Evolutionary conservation across 2,113 vertebrate genomes (phyloP).

Genomic region (Larimichthys crocea): DNA sequence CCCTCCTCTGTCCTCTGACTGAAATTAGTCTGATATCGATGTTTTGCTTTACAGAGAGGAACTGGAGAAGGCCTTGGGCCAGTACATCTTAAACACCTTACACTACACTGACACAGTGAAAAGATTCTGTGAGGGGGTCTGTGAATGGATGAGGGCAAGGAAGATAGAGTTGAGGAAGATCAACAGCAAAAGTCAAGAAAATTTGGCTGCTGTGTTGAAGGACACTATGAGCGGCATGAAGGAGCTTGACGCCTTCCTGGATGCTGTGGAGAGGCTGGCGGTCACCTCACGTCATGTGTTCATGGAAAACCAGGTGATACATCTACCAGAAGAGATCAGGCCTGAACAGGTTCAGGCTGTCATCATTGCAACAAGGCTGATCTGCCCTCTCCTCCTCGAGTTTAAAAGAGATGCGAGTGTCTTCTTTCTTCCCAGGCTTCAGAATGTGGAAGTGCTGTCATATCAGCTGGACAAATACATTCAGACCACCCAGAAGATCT

Average conservation of each 20-base stretch:
- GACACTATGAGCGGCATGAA: conserved; percentile 69
- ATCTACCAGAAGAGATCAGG: conserved; percentile 48
- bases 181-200: conserved; percentile 30
- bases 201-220: conserved; percentile 60
- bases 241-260: conserved; percentile 74
- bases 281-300: conserved; percentile 80
- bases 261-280: conserved; percentile 80
- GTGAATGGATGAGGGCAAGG: conserved; percentile 52
- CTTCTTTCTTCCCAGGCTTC: conserved; percentile 72
- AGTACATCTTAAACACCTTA: conserved; percentile 58
- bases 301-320: conserved; percentile 35
- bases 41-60: neutral
- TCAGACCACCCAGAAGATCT: conserved; percentile 63
- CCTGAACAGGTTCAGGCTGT: conserved; percentile 44
- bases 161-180: conserved; percentile 56
- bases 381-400: conserved; percentile 72
- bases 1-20: no score
- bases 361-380: conserved; percentile 49
- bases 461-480: conserved; percentile 79
- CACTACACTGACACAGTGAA: conserved; percentile 40
- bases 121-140: conserved; percentile 40
- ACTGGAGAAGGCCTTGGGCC: conserved; percentile 34
- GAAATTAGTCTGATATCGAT: neutral
- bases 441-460: conserved; percentile 71
- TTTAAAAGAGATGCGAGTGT: conserved; percentile 71